Percentiles rank a stretch among this genome's conserved stretches.
Evolutionary conservation across 1,140 invertebrate genomes (phyloP).

Genomic region (Branchinecta lynchi): DNA sequence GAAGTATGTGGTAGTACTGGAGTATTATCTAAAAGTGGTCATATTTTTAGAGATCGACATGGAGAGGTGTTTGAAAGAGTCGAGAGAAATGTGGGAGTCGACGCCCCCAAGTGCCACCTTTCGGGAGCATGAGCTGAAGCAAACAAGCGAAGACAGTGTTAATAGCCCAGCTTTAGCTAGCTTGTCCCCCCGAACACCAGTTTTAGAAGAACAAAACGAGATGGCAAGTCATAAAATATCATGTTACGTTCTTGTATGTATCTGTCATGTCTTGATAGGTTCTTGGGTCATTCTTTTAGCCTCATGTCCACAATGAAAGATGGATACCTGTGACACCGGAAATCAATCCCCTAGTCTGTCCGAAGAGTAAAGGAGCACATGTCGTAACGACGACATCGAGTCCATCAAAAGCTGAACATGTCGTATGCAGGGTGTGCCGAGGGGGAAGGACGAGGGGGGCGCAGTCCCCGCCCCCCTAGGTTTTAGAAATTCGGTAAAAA

Average conservation of each 20-base stretch:
- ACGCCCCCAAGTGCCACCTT: conserved; percentile 78
- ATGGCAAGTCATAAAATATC: background rate
- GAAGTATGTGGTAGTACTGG: too few species aligned
- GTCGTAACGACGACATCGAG: too few species aligned
- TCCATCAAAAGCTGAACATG: too few species aligned
- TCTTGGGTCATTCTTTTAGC: too few species aligned
- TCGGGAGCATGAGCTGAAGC: conserved; percentile 49
- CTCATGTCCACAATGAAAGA: conserved; percentile 21
- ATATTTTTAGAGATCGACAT: conserved; percentile 67
- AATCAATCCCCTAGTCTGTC: conserved; percentile 5
- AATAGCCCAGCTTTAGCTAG: conserved; percentile 4
- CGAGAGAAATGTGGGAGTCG: conserved; percentile 63
- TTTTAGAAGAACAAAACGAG: conserved; percentile 16
- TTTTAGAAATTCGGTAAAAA: too few species aligned
- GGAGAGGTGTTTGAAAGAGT: conserved; percentile 75
- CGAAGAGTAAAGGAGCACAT: too few species aligned
- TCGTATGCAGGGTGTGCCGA: too few species aligned
- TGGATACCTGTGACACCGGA: conserved; percentile 12
- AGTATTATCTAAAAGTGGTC: too few species aligned
- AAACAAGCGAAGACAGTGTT: background rate
- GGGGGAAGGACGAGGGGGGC: too few species aligned
- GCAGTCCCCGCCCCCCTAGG: too few species aligned
- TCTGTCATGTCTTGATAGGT: conserved; percentile 15
- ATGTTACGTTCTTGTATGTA: conserved; percentile 10
- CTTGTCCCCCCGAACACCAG: conserved; percentile 14